phyloP scores from a whole-genome alignment of 2,113 vertebrate genomes.

The Alexandromys fortis region DNA sequence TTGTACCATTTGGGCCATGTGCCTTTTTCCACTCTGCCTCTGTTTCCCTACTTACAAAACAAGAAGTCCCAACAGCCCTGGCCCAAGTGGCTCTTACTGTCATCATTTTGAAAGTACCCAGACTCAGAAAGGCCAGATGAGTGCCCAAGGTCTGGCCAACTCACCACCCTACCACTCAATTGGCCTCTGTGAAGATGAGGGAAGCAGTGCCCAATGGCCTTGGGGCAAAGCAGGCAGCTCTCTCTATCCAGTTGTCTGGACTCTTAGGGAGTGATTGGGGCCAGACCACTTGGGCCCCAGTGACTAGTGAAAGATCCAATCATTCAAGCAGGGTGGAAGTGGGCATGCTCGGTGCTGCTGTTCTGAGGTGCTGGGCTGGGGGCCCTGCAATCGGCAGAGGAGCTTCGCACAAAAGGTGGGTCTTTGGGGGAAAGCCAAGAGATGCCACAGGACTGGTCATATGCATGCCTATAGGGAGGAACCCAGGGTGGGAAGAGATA shows the following conservation, averaged over 20 bases:
- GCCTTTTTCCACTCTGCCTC: not conserved
- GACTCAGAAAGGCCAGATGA: not conserved
- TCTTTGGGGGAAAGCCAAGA: not conserved
- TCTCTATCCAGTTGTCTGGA: not conserved
- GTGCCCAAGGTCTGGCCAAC: not conserved
- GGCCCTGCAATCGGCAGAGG: not conserved
- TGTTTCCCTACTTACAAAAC: not conserved
- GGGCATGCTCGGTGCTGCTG: not conserved
- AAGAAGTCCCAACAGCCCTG: not conserved
- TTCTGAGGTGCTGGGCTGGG: not conserved
- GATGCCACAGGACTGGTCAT: rapidly evolving
- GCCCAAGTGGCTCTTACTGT: not conserved
- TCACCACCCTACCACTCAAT: not conserved
- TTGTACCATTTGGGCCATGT: not conserved
- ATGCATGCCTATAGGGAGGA: rapidly evolving
- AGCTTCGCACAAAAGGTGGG: not conserved
- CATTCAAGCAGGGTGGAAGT: not conserved
- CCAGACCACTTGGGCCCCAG: not conserved
- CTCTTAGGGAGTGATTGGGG: not conserved
- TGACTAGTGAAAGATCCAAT: not conserved
- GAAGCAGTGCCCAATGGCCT: not conserved
- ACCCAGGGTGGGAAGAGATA: not conserved
- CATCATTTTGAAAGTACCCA: not conserved
- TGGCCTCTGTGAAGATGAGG: not conserved
- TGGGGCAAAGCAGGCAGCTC: not conserved